Percentiles rank a stretch among this genome's conserved stretches.
These are phyloP conservation scores for Callocephalon fimbriatum DNA, from an alignment of 2,113 vertebrate genomes.

Conservation along the genomic window DNA sequence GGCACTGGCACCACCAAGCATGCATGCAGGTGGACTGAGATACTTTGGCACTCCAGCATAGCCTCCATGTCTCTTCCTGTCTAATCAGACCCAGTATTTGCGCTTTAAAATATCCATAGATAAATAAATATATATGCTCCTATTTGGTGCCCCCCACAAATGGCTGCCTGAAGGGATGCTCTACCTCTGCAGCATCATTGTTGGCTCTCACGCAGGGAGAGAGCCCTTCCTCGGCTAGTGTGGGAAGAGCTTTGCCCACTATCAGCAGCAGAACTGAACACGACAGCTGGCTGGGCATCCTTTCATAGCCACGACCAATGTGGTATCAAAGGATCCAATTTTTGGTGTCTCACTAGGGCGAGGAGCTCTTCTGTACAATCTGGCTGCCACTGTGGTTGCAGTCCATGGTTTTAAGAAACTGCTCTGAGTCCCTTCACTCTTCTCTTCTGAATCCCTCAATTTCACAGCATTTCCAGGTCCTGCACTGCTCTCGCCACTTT, in stretches of 20 bases:
- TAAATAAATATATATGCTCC: rapidly evolving
- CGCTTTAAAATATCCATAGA: background rate
- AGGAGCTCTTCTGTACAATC: background rate
- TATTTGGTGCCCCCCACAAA: too few relatives aligned
- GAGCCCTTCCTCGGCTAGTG: background rate
- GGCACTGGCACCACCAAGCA: background rate
- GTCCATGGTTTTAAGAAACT: rapidly evolving
- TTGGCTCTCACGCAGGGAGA: background rate
- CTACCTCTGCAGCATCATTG: rapidly evolving
- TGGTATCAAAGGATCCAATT: background rate
- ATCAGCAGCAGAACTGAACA: background rate
- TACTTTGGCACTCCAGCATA: background rate
- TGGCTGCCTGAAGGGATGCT: background rate
- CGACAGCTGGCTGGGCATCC: rapidly evolving
- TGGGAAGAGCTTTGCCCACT: background rate
- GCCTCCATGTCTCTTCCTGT: background rate
- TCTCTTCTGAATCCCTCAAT: background rate
- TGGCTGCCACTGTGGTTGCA: rapidly evolving
- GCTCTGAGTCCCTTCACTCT: background rate
- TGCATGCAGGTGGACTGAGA: rapidly evolving
- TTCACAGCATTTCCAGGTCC: background rate
- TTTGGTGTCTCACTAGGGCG: background rate
- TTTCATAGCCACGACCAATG: background rate
- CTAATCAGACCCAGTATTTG: background rate
- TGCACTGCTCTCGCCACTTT: background rate